Base-by-base conservation (phyloP, 2,797 vertebrate genomes). In the Anguilla marmorata region DNA sequence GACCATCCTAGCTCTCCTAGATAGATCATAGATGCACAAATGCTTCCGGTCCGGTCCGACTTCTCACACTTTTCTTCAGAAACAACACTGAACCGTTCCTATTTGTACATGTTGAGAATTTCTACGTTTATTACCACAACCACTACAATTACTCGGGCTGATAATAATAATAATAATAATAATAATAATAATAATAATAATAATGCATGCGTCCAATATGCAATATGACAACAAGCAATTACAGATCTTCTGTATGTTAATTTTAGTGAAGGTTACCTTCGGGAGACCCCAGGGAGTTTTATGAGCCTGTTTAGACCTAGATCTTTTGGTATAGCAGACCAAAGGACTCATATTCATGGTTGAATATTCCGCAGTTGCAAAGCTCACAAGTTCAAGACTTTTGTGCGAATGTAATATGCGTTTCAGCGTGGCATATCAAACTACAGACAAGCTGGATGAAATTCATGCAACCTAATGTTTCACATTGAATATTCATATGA, bases 11-110 rank as follows among this genome's bases (percentile, higher is more conserved):
- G 45, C 74, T 79, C 16, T 45, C 19, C 41, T 24, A 82, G 79
- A 82, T 21, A 50, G 33, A n/a, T 21, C 45, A 1, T 11, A 27
- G 66, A 72, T 27, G 66, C n/a, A 82, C 79, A n/a, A 12, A 82
- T 45, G 79, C 79, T 82, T 82, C 79, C 79, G 79, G 79, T 82
- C 79, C 79, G 79, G 79, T 82, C 79, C 79, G 79, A n/a, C 79
- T 82, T 82, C 41, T 24, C 79, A 50, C 24, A 6, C 45, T 82
- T 82, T 82, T 82, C 79, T 21, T 82, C 79, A 50, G 79, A 82
- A 82, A 82, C 79, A 82, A 82, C 79, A 82, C 27, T n/a, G 45
- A 82, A 82, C 19, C 19, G 79, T 82, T 82, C 79, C 79, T 82
- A 21, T 79, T 79, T 50, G 50, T n/a, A 82, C 30, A 9, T 69